Base-by-base conservation (phyloP, 2,888 invertebrate species). In the Pachymerium ferrugineum region DNA sequence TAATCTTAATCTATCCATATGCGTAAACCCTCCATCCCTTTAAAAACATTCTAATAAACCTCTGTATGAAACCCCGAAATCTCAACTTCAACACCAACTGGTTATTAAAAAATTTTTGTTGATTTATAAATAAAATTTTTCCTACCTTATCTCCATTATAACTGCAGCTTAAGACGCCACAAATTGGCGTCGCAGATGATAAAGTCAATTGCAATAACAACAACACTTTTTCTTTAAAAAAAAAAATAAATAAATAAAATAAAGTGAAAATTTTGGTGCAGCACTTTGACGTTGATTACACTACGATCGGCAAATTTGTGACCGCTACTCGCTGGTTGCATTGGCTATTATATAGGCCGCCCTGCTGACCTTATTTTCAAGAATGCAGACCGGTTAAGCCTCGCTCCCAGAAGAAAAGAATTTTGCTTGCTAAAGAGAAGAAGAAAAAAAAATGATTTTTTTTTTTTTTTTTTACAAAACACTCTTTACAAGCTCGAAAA, bases 301-400 rank as follows among this genome's bases (percentile, higher is more conserved):
- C n/a, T n/a, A n/a, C n/a, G n/a, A n/a, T n/a, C 47, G 42, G 14
- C 72, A 72, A 47, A 72, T 42, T 72, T 72, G 72, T 72, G 72
- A 72, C 72, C 72, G 72, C 72, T 72, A 72, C 47, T 72, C 72
- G 72, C 72, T 72, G 47, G 22, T 47, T 30, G 54, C 42, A 72
- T 42, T 42, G 25, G 54, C 29, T 30, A 54, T 72, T 72, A 54
- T 72, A 72, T 72, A 72, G 14, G 72, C 72, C 72, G 54, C 42
- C 72, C 72, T 72, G 47, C 47, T 72, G 72, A 72, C 72, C 72
- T 54, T 72, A 72, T 72, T 72, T 72, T 72, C 31, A 16, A 72
- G 62, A 54, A 47, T 47, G 47, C 47, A 47, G 47, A 47, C 47
- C 47, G 47, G 47, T 47, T 47, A 47, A 47, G 47, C 47, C 47